phyloP scores from a whole-genome alignment of 2,888 invertebrate genomes.

The Therioaphis trifolii region DNA sequence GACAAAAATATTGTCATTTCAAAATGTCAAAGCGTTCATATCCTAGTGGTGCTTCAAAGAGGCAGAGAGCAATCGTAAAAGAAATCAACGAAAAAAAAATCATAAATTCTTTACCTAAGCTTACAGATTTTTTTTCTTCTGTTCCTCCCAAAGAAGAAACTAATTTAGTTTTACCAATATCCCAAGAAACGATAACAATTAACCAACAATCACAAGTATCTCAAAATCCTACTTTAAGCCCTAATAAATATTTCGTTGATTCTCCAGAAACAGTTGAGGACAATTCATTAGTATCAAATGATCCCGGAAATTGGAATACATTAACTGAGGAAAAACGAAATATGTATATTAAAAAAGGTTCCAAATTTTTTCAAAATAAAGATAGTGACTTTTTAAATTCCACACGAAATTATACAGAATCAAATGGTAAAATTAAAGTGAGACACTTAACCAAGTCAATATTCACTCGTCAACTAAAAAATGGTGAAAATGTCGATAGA shows the following conservation, averaged over 20 bases:
- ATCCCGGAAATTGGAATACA: constrained; percentile 23
- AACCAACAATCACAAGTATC: constrained; percentile 19
- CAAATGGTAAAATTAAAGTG: constrained; percentile 22
- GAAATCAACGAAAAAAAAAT: constrained; percentile 10
- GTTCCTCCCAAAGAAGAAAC: constrained; percentile 34
- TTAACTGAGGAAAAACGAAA: constrained; percentile 16
- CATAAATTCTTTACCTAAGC: constrained; percentile 21
- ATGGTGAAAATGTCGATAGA: constrained; percentile 37
- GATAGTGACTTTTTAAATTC: constrained; percentile 15
- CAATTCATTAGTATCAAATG: constrained; percentile 24
- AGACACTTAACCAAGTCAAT: constrained; percentile 23
- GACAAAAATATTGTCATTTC: too few relatives aligned
- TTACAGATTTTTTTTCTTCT: constrained; percentile 19
- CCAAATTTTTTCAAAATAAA: constrained; percentile 27
- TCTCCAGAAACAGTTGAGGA: background rate
- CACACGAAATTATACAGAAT: constrained; percentile 14
- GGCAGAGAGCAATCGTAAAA: background rate
- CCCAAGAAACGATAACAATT: constrained; percentile 16
- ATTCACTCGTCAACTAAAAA: constrained; percentile 38
- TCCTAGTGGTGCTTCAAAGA: constrained; percentile 11
- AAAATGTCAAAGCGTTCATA: constrained; percentile 22
- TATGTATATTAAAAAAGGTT: constrained; percentile 22
- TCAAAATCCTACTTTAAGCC: constrained; percentile 19
- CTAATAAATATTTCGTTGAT: constrained; percentile 12
- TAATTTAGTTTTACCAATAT: constrained; percentile 23